Evolutionary conservation across 2,797 vertebrate species (phyloP).

Genomic region (Pseudochromis fuscus): DNA sequence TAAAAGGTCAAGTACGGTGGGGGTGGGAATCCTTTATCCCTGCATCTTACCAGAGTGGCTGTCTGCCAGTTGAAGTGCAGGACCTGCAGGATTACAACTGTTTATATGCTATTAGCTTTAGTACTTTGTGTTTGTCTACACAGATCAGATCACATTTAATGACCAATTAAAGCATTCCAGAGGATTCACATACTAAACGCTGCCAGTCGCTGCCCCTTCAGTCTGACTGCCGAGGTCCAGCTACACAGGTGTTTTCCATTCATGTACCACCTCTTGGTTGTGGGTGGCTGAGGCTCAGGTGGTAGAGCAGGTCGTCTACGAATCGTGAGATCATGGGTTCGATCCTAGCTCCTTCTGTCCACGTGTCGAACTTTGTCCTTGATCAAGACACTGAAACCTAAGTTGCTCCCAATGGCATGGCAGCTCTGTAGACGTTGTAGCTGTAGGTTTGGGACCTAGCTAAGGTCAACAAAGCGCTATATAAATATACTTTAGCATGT

Average conservation of each 20-base stretch:
- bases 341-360: too few relatives aligned
- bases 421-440: too few relatives aligned
- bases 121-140: background rate
- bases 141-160: background rate
- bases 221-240: background rate
- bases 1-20: background rate
- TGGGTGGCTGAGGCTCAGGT: too few relatives aligned
- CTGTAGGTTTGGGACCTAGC: too few relatives aligned
- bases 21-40: too few relatives aligned
- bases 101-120: background rate
- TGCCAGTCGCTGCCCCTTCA: background rate
- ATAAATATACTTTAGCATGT: too few relatives aligned
- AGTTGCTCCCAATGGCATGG: too few relatives aligned
- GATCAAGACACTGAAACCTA: too few relatives aligned
- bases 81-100: background rate
- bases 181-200: background rate
- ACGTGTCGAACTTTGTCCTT: too few relatives aligned
- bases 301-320: too few relatives aligned
- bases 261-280: background rate
- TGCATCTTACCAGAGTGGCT: background rate
- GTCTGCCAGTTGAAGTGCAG: background rate
- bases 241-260: background rate
- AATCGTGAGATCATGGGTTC: too few relatives aligned
- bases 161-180: slow-evolving; percentile 2
- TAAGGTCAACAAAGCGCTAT: too few relatives aligned